Evolutionary conservation across 2,888 invertebrate genomes (phyloP).

Genomic region (Invenusta paracnida): DNA sequence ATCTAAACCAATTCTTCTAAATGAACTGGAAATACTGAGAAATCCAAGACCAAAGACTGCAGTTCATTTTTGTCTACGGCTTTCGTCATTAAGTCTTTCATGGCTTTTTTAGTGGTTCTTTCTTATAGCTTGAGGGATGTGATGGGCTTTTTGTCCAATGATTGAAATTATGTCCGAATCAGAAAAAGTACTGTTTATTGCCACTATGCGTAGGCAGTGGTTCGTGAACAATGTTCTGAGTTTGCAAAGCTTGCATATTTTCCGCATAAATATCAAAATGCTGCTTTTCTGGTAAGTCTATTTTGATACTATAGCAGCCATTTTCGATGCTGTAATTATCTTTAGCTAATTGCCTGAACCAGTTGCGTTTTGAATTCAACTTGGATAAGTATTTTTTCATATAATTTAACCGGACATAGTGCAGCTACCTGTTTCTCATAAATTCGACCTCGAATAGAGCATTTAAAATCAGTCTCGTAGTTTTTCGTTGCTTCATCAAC

Average conservation of each 20-base stretch:
- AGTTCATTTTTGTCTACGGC: background rate
- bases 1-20: background rate
- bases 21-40: background rate
- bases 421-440: background rate
- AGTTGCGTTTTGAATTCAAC: background rate
- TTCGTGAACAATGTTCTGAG: background rate
- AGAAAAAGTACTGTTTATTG: background rate
- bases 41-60: no score
- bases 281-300: background rate
- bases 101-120: background rate
- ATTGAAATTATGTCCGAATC: background rate
- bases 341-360: background rate
- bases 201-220: background rate
- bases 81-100: background rate
- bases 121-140: background rate
- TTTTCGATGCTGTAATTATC: background rate
- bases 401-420: background rate
- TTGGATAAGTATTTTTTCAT: background rate
- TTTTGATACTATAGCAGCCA: background rate
- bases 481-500: background rate
- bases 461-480: background rate
- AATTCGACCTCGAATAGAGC: background rate
- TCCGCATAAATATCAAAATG: background rate
- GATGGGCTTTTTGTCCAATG: no score
- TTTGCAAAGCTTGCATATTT: background rate